Evolutionary conservation across 2,797 vertebrate genomes (phyloP).

Genomic region (Kryptolebias ocellatus): DNA sequence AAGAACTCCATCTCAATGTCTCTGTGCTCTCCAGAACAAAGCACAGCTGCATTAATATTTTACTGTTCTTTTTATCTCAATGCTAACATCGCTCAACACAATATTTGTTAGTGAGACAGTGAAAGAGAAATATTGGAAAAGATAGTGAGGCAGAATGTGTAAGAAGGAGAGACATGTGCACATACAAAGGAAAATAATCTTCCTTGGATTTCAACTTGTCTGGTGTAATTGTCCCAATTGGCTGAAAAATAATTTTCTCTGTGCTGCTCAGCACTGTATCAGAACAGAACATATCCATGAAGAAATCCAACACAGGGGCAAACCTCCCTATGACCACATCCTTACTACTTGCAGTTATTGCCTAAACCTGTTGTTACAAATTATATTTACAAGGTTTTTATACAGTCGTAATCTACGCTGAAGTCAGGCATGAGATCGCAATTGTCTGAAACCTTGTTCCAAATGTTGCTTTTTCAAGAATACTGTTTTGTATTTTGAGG

Average conservation of each 20-base stretch:
- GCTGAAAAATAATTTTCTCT: conserved; percentile 57
- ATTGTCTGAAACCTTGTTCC: conserved; percentile 47
- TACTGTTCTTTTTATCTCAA: conserved; percentile 91
- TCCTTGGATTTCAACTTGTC: conserved; percentile 71
- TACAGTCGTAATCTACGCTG: conserved; percentile 27
- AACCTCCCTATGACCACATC: conserved; percentile 42
- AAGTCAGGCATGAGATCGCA: conserved; percentile 17
- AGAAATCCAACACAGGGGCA: conserved; percentile 40
- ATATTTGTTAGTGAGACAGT: conserved; percentile 71
- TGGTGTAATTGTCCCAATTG: conserved; percentile 70
- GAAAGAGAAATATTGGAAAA: conserved; percentile 67
- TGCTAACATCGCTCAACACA: conserved; percentile 89
- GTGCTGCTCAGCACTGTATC: conserved; percentile 65
- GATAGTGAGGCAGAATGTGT: conserved; percentile 56
- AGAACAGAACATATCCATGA: conserved; percentile 56
- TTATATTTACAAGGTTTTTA: conserved; percentile 56
- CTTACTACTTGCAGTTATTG: conserved; percentile 24
- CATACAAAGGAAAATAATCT: conserved; percentile 57
- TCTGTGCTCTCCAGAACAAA: conserved; percentile 90
- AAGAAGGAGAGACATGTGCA: conserved; percentile 43
- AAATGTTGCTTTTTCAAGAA: conserved; percentile 49
- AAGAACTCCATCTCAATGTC: conserved; percentile 82
- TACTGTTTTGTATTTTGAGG: no score
- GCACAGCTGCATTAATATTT: conserved; percentile 95
- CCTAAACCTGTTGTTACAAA: conserved; percentile 36